Evolutionary conservation across 92 coral and sea anemone species (phyloP).

Genomic region (Parazoanthus darwini): DNA sequence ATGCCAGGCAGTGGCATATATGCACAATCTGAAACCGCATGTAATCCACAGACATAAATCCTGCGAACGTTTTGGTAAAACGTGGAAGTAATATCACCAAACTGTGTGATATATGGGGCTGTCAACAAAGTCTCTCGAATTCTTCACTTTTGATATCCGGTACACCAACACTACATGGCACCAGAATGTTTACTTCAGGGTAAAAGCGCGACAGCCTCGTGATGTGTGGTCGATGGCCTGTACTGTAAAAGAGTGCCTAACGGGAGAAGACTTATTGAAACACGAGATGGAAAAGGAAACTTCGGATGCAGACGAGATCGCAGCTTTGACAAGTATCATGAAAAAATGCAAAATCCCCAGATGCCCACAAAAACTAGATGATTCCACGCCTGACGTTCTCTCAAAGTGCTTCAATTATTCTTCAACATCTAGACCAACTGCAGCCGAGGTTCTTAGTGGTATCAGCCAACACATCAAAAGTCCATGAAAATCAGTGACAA

Average conservation of each 20-base stretch:
- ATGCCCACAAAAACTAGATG: constrained; percentile 8
- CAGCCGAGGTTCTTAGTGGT: constrained; percentile 17
- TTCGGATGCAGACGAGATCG: constrained; percentile 12
- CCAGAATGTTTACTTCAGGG: constrained; percentile 33
- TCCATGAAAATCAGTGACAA: constrained; percentile 37
- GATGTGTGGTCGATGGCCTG: constrained; percentile 37
- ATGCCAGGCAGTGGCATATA: constrained; percentile 33
- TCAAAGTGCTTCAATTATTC: background rate
- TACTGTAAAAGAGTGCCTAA: constrained; percentile 20
- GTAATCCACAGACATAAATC: constrained; percentile 52
- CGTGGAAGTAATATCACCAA: constrained; percentile 23
- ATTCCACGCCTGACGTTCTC: background rate
- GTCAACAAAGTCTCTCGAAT: constrained; percentile 12
- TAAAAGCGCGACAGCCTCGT: constrained; percentile 31
- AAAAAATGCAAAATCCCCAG: constrained; percentile 3
- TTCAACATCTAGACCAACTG: constrained; percentile 8
- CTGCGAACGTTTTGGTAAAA: constrained; percentile 47
- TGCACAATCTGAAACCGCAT: constrained; percentile 43
- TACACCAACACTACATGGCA: constrained; percentile 39
- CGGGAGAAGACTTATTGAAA: constrained; percentile 29
- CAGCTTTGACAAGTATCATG: constrained; percentile 9
- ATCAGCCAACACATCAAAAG: constrained; percentile 25
- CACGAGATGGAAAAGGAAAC: constrained; percentile 11
- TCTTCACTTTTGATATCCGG: constrained; percentile 1
- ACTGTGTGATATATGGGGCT: constrained; percentile 46